A percentile compares a stretch with the other conserved stretches of the same genome.
Evolutionary conservation across 2,888 invertebrate genomes (phyloP).

Genomic region (Hymenopus coronatus): DNA sequence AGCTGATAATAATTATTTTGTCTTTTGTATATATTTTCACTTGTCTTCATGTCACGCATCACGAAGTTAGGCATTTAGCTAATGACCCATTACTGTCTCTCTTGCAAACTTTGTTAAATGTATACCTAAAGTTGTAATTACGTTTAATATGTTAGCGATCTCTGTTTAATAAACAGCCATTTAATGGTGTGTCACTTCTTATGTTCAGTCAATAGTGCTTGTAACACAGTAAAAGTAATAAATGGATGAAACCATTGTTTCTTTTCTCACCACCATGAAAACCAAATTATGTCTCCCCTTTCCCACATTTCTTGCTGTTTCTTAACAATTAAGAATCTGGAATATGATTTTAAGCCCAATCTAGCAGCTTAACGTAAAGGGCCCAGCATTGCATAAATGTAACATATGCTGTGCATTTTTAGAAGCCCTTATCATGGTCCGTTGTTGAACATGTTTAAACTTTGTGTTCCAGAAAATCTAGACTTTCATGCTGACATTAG

Average conservation of each 20-base stretch:
- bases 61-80: not conserved
- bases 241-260: not conserved
- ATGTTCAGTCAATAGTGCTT: not conserved
- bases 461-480: too few species aligned
- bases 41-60: not conserved
- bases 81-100: not conserved
- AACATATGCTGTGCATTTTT: too few species aligned
- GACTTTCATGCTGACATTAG: too few species aligned
- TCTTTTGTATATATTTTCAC: not conserved
- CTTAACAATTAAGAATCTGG: not conserved
- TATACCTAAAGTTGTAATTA: not conserved
- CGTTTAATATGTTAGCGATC: too few species aligned
- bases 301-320: not conserved
- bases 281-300: not conserved
- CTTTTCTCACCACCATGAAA: not conserved
- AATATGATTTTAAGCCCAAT: not conserved
- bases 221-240: not conserved
- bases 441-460: too few species aligned
- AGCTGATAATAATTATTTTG: not conserved
- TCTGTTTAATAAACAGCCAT: too few species aligned
- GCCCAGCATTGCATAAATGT: too few species aligned
- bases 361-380: too few species aligned
- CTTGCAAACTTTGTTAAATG: not conserved
- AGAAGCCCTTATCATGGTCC: too few species aligned
- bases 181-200: not conserved